Evolutionary conservation across 2,797 vertebrate genomes (phyloP).

Genomic region (Scleropages formosus): DNA sequence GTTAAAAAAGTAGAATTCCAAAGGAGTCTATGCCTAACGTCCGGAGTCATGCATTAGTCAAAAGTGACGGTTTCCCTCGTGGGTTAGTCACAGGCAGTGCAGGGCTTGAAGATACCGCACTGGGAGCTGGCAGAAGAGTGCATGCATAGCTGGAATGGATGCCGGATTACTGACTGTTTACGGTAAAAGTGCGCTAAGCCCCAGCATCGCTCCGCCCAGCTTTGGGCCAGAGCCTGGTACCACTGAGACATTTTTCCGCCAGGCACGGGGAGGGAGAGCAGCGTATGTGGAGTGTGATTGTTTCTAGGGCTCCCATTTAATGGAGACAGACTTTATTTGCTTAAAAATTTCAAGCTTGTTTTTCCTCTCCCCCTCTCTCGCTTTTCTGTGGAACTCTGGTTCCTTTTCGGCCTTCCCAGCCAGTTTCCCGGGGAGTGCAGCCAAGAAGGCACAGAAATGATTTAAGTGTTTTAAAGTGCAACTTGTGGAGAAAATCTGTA

Average conservation of each 20-base stretch:
- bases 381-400: neutral
- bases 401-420: constrained; percentile 9
- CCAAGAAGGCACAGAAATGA: constrained; percentile 27
- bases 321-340: constrained; percentile 26
- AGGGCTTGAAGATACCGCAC: neutral
- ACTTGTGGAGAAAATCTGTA: constrained; percentile 13
- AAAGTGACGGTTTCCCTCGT: neutral
- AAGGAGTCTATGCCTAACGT: neutral
- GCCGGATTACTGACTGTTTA: constrained; percentile 30
- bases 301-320: constrained; percentile 19
- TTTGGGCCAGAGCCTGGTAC: constrained; percentile 4
- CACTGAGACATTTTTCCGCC: neutral
- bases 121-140: neutral
- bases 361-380: neutral
- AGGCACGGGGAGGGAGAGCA: neutral
- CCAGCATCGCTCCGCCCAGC: neutral
- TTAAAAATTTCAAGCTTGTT: constrained; percentile 30
- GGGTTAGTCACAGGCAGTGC: constrained; percentile 6
- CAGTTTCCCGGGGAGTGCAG: constrained; percentile 10
- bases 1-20: neutral
- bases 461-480: constrained; percentile 29
- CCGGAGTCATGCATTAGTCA: constrained; percentile 16
- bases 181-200: constrained; percentile 26
- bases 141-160: constrained; percentile 13
- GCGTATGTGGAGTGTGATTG: neutral